Evolutionary conservation across 2,797 vertebrate species (phyloP).

Genomic region (Erethizon dorsatum): DNA sequence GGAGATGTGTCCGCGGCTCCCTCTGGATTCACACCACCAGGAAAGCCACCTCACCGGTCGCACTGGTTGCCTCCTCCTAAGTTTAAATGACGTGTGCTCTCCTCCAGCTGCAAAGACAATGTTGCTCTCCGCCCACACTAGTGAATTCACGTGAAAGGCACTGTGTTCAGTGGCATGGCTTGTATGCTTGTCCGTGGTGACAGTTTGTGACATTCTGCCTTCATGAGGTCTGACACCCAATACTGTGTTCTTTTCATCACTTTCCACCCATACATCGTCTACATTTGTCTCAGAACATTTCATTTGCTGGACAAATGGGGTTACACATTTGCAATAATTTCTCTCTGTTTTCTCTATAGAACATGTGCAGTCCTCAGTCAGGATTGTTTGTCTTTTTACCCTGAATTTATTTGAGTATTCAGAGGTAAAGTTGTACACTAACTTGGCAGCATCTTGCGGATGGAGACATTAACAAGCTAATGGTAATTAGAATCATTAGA

Average conservation of each 20-base stretch:
- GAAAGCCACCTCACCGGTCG: conserved; percentile 78
- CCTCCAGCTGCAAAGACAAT: conserved; percentile 76
- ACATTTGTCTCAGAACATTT: conserved; percentile 11
- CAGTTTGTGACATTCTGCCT: conserved; percentile 58
- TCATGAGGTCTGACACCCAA: conserved; percentile 49
- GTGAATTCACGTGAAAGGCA: conserved; percentile 73
- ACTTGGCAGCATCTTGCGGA: neutral
- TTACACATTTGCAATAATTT: conserved; percentile 44
- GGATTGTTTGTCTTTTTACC: neutral
- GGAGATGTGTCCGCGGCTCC: conserved; percentile 69
- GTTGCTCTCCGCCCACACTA: conserved; percentile 76
- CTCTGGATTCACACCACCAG: conserved; percentile 78
- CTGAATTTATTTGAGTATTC: neutral
- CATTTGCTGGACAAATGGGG: conserved; percentile 62
- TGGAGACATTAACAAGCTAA: neutral
- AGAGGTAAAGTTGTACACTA: neutral
- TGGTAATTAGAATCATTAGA: conserved; percentile 7
- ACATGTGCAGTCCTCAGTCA: neutral
- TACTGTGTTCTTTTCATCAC: neutral
- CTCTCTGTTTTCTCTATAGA: conserved; percentile 19
- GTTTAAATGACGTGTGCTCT: conserved; percentile 44
- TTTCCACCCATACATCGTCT: neutral
- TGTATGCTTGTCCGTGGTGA: conserved; percentile 81
- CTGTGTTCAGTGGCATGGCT: conserved; percentile 78
- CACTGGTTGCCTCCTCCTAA: conserved; percentile 72